Percentiles rank a stretch among this genome's conserved stretches.
Evolutionary conservation across 2,797 vertebrate species (phyloP).

Genomic region (Argentina silus): DNA sequence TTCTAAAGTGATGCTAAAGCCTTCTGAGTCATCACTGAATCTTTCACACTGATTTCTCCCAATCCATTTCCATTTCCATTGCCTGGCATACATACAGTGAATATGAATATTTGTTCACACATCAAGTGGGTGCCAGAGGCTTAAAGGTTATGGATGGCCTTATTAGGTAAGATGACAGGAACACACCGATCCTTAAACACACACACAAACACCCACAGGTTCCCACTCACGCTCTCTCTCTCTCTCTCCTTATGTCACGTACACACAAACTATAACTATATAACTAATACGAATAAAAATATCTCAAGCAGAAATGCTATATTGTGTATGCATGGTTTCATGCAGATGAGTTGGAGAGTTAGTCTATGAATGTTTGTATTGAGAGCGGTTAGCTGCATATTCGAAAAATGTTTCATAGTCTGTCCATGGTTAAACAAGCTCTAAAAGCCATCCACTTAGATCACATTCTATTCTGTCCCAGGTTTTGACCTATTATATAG

Average conservation of each 20-base stretch:
- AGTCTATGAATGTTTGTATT: background rate
- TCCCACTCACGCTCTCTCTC: too few relatives aligned
- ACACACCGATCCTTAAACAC: background rate
- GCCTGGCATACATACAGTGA: constrained; percentile 4
- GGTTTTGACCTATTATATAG: too few relatives aligned
- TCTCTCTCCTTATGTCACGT: too few relatives aligned
- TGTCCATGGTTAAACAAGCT: too few relatives aligned
- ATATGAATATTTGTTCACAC: constrained; percentile 17
- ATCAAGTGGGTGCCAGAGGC: constrained; percentile 1
- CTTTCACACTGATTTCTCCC: background rate
- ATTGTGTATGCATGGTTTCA: background rate
- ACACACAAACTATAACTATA: background rate
- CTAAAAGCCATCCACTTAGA: background rate
- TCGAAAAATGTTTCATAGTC: background rate
- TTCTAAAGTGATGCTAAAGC: background rate
- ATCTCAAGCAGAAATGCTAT: background rate
- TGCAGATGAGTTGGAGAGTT: background rate
- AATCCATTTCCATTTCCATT: background rate
- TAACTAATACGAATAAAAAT: background rate
- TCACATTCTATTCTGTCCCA: background rate
- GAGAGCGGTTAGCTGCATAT: background rate
- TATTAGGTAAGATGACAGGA: background rate
- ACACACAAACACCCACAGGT: constrained; percentile 1
- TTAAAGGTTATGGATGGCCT: background rate
- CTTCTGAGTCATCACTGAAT: constrained; percentile 6